Conservation (phyloP, 2,888 invertebrate genomes). For the Syrista parreyssii region DNA sequence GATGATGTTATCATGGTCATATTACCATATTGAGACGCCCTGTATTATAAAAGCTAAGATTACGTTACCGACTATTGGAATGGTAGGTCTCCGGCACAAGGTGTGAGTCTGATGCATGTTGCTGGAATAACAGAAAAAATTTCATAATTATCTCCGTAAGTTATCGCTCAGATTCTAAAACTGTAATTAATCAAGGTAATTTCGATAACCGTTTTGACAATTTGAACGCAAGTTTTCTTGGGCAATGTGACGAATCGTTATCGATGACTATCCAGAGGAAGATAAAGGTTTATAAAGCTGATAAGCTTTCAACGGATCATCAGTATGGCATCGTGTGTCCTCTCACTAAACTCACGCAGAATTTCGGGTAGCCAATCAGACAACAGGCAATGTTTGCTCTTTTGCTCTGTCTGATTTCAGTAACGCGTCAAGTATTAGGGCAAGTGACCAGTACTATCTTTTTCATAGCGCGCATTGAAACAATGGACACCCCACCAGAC, state of each 20-base stretch:
- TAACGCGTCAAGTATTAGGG: conserved; percentile 16
- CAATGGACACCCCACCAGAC: background rate
- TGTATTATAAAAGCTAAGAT: background rate
- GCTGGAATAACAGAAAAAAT: too few species aligned
- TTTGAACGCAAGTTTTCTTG: background rate
- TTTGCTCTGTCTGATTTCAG: conserved; percentile 13
- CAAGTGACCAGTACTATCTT: conserved; percentile 1
- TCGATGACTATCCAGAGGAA: background rate
- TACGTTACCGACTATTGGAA: background rate
- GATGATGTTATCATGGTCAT: background rate
- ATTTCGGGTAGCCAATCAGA: background rate
- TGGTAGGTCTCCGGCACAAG: background rate
- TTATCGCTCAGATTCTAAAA: background rate
- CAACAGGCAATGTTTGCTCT: conserved; percentile 16
- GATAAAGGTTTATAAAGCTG: conserved; percentile 4
- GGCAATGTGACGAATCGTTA: background rate
- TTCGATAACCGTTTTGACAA: background rate
- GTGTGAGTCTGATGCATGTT: background rate
- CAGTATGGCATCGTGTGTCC: background rate
- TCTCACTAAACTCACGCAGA: background rate
- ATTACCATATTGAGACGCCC: background rate
- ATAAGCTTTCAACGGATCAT: background rate
- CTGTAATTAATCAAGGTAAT: background rate
- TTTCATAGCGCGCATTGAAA: background rate
- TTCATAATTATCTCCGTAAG: too few species aligned